Percentiles rank a stretch among this genome's conserved stretches.
Evolutionary conservation across 2,113 vertebrate species (phyloP).

Genomic region (Bagarius yarrelli): DNA sequence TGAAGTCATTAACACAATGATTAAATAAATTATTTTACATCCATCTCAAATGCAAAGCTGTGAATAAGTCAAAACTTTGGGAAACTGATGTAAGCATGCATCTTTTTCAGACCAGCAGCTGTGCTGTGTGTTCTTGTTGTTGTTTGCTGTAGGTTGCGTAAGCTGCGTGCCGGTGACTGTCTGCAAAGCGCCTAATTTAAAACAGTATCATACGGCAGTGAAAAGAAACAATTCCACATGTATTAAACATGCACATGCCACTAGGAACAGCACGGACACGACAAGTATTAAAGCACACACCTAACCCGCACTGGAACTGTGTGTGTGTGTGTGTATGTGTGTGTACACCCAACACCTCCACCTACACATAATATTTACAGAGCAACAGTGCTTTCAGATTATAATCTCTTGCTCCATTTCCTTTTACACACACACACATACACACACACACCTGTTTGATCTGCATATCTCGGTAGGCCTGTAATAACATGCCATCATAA

Average conservation of each 20-base stretch:
- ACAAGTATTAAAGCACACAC: neutral
- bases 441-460: conserved; percentile 48
- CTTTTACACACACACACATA: conserved; percentile 35
- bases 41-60: neutral
- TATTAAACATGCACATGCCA: conserved; percentile 2
- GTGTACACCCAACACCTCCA: neutral
- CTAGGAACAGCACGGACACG: neutral
- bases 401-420: conserved; percentile 11
- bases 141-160: conserved; percentile 13
- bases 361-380: conserved; percentile 40
- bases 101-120: neutral
- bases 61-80: neutral
- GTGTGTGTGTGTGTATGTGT: neutral
- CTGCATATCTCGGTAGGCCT: conserved; percentile 39
- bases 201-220: neutral
- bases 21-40: neutral
- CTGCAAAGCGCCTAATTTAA: neutral
- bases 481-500: conserved; percentile 49
- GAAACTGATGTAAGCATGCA: conserved; percentile 1
- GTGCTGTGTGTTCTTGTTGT: neutral
- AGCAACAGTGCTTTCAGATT: conserved; percentile 33
- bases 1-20: neutral
- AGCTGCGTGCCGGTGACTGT: neutral
- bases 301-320: neutral
- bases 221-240: neutral